Evolutionary conservation across 2,797 vertebrate genomes (phyloP).

Genomic region (Halcyon badia): DNA sequence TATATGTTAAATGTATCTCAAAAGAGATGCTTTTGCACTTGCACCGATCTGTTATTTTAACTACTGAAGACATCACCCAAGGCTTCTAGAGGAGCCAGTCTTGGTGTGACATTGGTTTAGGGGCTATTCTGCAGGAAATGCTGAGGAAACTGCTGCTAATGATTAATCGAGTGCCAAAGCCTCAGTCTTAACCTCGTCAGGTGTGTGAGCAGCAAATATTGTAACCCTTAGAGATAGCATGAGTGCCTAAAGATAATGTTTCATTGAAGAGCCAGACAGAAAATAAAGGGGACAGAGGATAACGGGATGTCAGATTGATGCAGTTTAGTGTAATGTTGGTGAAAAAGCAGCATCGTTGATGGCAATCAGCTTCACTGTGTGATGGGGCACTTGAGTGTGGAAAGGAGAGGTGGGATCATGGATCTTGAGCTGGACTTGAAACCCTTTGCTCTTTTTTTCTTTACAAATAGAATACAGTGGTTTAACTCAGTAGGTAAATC

Average conservation of each 20-base stretch:
- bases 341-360: fast-evolving
- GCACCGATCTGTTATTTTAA: not conserved
- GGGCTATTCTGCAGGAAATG: not conserved
- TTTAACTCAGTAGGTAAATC: not conserved
- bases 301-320: not conserved
- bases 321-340: fast-evolving
- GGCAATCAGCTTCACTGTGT: not conserved
- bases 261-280: not conserved
- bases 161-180: not conserved
- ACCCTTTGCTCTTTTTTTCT: not conserved
- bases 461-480: not conserved
- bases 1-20: not conserved
- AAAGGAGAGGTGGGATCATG: not conserved
- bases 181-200: not conserved
- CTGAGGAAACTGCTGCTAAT: not conserved
- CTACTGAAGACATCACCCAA: not conserved
- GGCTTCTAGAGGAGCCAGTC: not conserved
- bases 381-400: not conserved
- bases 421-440: not conserved
- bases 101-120: too few species aligned
- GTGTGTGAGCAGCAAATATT: not conserved
- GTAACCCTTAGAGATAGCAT: not conserved
- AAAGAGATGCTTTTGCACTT: not conserved
- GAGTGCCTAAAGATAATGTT: not conserved
- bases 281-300: not conserved